Conservation (phyloP, 2,113 vertebrate genomes). For the Athene cunicularia region DNA sequence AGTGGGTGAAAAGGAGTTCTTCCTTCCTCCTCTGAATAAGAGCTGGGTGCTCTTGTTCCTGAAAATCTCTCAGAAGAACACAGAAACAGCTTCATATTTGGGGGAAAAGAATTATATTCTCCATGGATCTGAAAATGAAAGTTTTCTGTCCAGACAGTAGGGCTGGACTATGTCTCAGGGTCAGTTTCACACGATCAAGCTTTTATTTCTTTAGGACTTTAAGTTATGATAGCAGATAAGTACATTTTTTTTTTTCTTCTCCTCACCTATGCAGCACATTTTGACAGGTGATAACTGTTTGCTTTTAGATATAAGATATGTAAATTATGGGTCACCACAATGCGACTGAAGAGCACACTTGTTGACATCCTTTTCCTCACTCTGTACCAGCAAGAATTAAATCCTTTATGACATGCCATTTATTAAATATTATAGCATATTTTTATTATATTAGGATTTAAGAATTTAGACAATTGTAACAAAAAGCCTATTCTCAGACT, state of each 20-base stretch:
- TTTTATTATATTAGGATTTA: neutral
- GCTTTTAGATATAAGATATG: neutral
- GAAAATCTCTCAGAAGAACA: neutral
- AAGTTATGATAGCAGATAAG: neutral
- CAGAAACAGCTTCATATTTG: neutral
- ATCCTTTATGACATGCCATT: neutral
- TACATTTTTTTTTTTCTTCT: neutral
- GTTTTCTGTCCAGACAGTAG: neutral
- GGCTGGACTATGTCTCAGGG: neutral
- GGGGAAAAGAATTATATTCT: neutral
- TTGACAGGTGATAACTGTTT: neutral
- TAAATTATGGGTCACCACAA: neutral
- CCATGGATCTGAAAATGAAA: neutral
- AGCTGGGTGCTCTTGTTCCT: neutral
- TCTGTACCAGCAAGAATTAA: neutral
- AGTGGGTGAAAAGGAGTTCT: neutral
- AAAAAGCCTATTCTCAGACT: neutral
- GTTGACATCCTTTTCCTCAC: neutral
- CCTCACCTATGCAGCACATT: neutral
- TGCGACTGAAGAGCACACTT: neutral
- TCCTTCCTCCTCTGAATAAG: neutral
- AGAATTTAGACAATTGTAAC: neutral
- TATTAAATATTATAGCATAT: neutral
- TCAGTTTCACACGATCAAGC: neutral
- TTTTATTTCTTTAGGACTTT: neutral